Conservation (phyloP, 1,140 invertebrate genomes). For the Drosophila erecta region DNA sequence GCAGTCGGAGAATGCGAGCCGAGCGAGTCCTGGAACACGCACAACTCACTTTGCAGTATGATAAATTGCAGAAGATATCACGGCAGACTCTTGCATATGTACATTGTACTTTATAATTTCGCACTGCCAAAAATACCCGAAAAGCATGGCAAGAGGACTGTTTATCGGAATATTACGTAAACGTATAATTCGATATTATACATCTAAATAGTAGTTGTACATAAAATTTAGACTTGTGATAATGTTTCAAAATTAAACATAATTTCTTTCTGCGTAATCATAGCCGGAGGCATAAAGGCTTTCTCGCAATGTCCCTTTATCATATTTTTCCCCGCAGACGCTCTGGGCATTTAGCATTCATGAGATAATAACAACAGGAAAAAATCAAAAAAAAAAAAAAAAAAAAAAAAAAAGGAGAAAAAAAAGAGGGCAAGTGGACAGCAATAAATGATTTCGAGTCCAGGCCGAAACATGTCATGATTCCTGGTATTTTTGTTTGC, state of each 20-base stretch:
- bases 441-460: slow-evolving; percentile 74
- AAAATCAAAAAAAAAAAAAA: slow-evolving; percentile 29
- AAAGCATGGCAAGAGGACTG: neutral
- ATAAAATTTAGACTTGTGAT: neutral
- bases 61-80: slow-evolving; percentile 80
- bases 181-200: neutral
- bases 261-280: slow-evolving; percentile 13
- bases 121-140: slow-evolving; percentile 13
- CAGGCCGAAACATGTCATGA: slow-evolving; percentile 51
- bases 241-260: neutral
- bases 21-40: slow-evolving; percentile 27
- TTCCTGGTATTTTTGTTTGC: slow-evolving; percentile 36
- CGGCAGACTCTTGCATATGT: slow-evolving; percentile 50
- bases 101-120: slow-evolving; percentile 45
- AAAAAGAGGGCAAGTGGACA: slow-evolving; percentile 61
- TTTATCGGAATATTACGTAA: neutral
- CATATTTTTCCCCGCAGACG: slow-evolving; percentile 33
- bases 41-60: slow-evolving; percentile 70
- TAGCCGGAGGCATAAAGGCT: slow-evolving; percentile 30
- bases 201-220: too few relatives aligned
- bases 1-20: slow-evolving; percentile 1
- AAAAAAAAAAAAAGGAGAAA: slow-evolving; percentile 19
- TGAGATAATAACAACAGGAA: slow-evolving; percentile 72
- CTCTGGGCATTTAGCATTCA: slow-evolving; percentile 78
- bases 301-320: slow-evolving; percentile 26